Evolutionary conservation across 2,888 invertebrate species (phyloP), one percentile per base, ranked within the genome.

Genomic region (Acanthosepion pharaonis): DNA sequence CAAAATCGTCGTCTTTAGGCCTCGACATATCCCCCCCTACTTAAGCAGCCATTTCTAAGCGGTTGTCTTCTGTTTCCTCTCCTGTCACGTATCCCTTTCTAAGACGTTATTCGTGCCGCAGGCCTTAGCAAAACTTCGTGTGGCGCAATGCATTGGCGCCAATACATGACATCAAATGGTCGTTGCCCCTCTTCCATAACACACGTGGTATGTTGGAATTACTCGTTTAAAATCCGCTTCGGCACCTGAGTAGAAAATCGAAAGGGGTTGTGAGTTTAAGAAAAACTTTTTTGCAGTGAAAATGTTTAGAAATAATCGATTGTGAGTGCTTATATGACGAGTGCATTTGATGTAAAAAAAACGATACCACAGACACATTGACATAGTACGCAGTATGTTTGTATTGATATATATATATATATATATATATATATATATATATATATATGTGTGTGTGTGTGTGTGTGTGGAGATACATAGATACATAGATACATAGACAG

Each of bases 61-160:
- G 3, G 11, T 78, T 78, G n/a, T 78, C n/a, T 33, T n/a, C 0
- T 33, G 15, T 11, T 78, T 78, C 78, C 78, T 78, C 78, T n/a
- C n/a, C n/a, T 78, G 78, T 78, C 78, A 78, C 78, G 78, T 78
- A 78, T n/a, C 78, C n/a, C n/a, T 78, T 78, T n/a, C n/a, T 33
- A 33, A 78, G n/a, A 11, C n/a, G n/a, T 18, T 42, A 15, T 78
- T 78, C n/a, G n/a, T n/a, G 78, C 78, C n/a, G n/a, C n/a, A n/a
- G n/a, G 78, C n/a, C 11, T 78, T n/a, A 33, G 15, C n/a, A n/a
- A 8, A 11, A 78, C n/a, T 78, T 78, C 78, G 78, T 78, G 78
- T 33, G 9, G 78, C 78, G 2, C 11, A 11, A 78, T 33, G 15
- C n/a, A 59, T 78, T 78, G 78, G n/a, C 78, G 4, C n/a, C 5